Evolutionary conservation across 2,888 invertebrate species (phyloP), one percentile per base, ranked within the genome.

Genomic region (Ophonus ardosiacus): DNA sequence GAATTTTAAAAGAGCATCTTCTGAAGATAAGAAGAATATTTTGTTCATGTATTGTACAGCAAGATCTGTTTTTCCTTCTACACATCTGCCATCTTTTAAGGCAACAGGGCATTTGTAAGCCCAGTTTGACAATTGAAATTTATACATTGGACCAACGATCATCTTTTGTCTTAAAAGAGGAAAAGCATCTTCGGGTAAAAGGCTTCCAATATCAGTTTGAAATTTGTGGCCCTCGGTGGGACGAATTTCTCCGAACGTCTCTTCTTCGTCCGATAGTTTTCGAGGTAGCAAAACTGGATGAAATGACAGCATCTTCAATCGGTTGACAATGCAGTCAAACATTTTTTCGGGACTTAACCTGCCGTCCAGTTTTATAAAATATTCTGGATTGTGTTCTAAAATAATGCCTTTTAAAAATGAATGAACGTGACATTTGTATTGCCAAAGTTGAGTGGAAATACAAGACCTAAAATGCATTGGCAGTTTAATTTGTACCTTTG

Each of bases 71-170:
- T 91, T 90, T 18, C 95, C 95, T 40, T 90, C 88, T 13, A 90
- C 88, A 68, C 92, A 90, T 81, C 89, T 90, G n/a, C 95, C 93
- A 86, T 92, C 91, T 86, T 92, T 92, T 87, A 95, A 91, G 86
- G 94, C 93, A 2, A 95, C 94, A 5, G 95, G 95, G 88, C 95
- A 95, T 87, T 92, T 90, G 79, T 92, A 92, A 57, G 90, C 91
- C 94, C 94, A 95, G 68, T 92, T 91, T 3, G 95, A 94, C 86
- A 93, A 89, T 68, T 88, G 88, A 92, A 92, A 93, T 85, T 90
- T 90, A 86, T 90, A 92, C 86, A 88, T 87, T 0, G 88, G 86
- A 18, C 89, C 89, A 15, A 91, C 88, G 0, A 89, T 88, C 10
- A 89, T 88, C 85, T 86, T 88, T 21, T 86, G 88, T 24, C 87